Conservation (phyloP, 2,797 vertebrate species). For the Meda fulgida region DNA sequence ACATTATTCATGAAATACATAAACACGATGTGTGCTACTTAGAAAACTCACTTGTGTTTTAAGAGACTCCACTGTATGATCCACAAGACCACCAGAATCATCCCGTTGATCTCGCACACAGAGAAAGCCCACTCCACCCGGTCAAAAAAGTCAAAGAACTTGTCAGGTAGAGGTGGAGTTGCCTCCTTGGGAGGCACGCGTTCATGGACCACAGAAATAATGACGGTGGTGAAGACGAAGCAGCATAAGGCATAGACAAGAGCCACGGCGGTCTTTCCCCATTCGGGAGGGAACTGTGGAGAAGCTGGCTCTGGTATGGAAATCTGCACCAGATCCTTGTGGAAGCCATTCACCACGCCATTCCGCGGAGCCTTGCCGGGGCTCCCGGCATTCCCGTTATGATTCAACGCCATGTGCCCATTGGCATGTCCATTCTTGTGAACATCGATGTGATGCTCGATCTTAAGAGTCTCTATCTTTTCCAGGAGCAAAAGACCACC, state of each 20-base stretch:
- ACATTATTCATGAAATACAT: neutral
- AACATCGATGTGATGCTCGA: conserved; percentile 84
- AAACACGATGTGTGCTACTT: neutral
- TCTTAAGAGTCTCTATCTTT: conserved; percentile 84
- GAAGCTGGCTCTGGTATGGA: conserved; percentile 77
- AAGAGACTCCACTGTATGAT: conserved; percentile 86
- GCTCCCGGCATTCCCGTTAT: conserved; percentile 11
- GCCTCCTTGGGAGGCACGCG: conserved; percentile 89
- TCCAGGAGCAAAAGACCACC: conserved; percentile 80
- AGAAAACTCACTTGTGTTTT: conserved; percentile 81
- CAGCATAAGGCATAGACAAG: conserved; percentile 85
- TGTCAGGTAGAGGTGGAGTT: conserved; percentile 86
- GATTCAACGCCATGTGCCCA: conserved; percentile 65
- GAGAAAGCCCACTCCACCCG: conserved; percentile 90
- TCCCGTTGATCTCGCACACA: conserved; percentile 88
- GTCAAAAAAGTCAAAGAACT: conserved; percentile 90
- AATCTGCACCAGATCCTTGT: conserved; percentile 76
- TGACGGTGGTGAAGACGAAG: conserved; percentile 86
- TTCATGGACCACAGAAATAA: conserved; percentile 90
- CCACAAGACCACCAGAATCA: conserved; percentile 87
- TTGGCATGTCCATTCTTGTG: conserved; percentile 84
- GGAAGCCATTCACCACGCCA: conserved; percentile 58
- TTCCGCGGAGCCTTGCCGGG: conserved; percentile 46
- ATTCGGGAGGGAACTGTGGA: conserved; percentile 83
- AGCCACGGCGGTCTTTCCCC: conserved; percentile 84